Base-by-base conservation (phyloP, 2,113 vertebrate species). In the Crotophaga sulcirostris region DNA sequence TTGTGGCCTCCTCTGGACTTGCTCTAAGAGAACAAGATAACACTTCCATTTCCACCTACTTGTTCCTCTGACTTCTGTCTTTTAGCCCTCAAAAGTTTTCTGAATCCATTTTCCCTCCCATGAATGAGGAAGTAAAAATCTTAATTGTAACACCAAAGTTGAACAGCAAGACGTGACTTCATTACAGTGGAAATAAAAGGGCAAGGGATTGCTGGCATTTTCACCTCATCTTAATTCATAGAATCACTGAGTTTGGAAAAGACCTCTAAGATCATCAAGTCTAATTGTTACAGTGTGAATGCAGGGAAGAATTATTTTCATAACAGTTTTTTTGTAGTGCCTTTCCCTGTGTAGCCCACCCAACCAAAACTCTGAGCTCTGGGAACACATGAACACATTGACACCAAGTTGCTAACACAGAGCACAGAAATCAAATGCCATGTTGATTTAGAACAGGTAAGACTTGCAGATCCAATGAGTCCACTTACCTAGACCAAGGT, bases 41-140 rank as follows among this genome's bases (percentile, higher is more conserved):
- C n/a, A 79, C 54, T 52, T 89, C 63, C 34, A 77, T 96, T 96
- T 89, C 84, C 49, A 4, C 87, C 59, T 26, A 26, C 58, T 84
- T 92, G 83, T 40, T 93, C 67, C 63, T 59, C 88, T 34, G 13
- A 68, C 58, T 94, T 70, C 92, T 92, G 51, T 85, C 63, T 90
- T 83, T 96, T 76, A 70, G 84, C 94, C 88, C 86, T 81, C 40
- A 38, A 96, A 97, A 88, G 56, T 87, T 85, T 96, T 84, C 93
- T 74, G 67, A 93, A 74, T 91, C 90, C 82, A 67, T 81, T 94
- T 96, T 96, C 89, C 83, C 85, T 91, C 78, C 88, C 84, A 95
- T 80, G 97, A 97, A 97, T 40, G 67, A 91, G 97, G 92, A 98
- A 98, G 94, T 73, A 87, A 97, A 97, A 97, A 91, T 89, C 96